phyloP scores from a whole-genome alignment of 1,140 invertebrate species.

The Phymorhynchus buccinoides region DNA sequence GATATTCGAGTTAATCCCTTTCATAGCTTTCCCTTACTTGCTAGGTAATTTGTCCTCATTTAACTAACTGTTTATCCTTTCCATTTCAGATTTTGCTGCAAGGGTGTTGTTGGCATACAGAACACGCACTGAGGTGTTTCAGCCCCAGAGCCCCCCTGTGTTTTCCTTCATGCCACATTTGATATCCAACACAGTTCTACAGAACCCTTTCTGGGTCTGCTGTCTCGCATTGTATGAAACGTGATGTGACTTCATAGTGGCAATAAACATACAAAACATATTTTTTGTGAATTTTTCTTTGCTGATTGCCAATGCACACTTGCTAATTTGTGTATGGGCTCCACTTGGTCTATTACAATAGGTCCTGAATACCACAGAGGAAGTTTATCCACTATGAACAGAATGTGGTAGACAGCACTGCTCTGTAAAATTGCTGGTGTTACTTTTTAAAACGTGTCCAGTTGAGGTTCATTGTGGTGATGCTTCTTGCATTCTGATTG shows the following conservation, averaged over 20 bases:
- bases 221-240: slow-evolving; percentile 46
- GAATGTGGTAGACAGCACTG: slow-evolving; percentile 9
- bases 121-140: not conserved
- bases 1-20: not conserved
- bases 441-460: slow-evolving; percentile 38
- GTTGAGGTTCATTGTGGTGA: slow-evolving; percentile 37
- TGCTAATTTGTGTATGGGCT: slow-evolving; percentile 38
- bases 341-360: slow-evolving; percentile 15
- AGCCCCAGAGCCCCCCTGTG: slow-evolving; percentile 32
- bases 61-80: slow-evolving; percentile 35
- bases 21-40: not conserved
- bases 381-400: slow-evolving; percentile 15
- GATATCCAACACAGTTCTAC: slow-evolving; percentile 42
- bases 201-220: slow-evolving; percentile 44
- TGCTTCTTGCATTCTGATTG: slow-evolving; percentile 53
- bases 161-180: slow-evolving; percentile 53
- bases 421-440: slow-evolving; percentile 33
- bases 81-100: slow-evolving; percentile 47
- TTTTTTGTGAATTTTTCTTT: slow-evolving; percentile 36
- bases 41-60: not conserved
- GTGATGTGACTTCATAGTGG: slow-evolving; percentile 27
- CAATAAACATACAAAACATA: not conserved
- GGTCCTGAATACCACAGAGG: slow-evolving; percentile 52
- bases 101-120: slow-evolving; percentile 28
- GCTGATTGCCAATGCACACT: slow-evolving; percentile 50